Evolutionary conservation across 2,113 vertebrate species (phyloP).

Genomic region (Chrysemys picta): DNA sequence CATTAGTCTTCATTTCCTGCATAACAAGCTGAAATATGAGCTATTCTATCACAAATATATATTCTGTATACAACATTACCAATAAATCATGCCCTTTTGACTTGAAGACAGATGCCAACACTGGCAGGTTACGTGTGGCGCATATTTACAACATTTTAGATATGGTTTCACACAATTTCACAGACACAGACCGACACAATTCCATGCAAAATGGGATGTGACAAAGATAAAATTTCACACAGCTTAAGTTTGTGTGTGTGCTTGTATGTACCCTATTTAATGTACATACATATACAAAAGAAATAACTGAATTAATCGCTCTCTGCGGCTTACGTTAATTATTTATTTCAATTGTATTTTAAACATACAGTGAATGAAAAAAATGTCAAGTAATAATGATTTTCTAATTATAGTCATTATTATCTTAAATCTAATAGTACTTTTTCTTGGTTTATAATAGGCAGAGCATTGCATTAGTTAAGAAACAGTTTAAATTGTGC

Average conservation of each 20-base stretch:
- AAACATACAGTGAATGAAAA: slow-evolving; percentile 1
- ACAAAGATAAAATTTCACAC: not conserved
- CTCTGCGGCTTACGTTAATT: not conserved
- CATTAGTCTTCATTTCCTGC: not conserved
- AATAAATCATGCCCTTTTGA: not conserved
- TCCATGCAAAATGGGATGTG: not conserved
- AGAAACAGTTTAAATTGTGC: not conserved
- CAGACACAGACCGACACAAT: rapidly evolving
- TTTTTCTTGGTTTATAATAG: not conserved
- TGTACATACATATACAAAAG: slow-evolving; percentile 5
- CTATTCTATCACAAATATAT: rapidly evolving
- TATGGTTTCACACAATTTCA: not conserved
- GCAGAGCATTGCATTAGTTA: not conserved
- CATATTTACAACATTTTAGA: not conserved
- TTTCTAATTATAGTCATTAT: slow-evolving; percentile 1
- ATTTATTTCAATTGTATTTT: not conserved
- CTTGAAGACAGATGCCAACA: not conserved
- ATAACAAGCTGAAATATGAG: not conserved
- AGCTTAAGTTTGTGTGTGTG: not conserved
- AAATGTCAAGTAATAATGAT: slow-evolving; percentile 21
- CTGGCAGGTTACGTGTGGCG: not conserved
- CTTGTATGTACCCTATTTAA: not conserved
- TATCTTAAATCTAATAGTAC: not conserved
- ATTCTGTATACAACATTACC: not conserved
- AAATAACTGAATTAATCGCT: not conserved